Conservation (phyloP, 2,888 invertebrate species). For the Fabriciana adippe region DNA sequence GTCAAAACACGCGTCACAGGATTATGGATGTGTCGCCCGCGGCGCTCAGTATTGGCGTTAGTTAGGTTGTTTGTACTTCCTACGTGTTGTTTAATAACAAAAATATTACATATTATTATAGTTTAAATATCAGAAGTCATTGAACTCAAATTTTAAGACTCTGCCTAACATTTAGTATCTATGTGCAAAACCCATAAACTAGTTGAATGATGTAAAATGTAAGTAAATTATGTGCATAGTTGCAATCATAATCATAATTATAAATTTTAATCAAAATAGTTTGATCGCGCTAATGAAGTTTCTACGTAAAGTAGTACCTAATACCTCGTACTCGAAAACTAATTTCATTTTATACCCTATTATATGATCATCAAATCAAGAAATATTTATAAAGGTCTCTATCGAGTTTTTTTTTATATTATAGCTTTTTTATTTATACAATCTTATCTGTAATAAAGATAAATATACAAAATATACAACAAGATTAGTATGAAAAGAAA, state of each 20-base stretch:
- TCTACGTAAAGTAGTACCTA: too few relatives aligned
- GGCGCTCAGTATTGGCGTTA: constrained; percentile 46
- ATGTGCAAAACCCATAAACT: neutral
- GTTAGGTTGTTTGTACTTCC: constrained; percentile 14
- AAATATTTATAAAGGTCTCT: too few relatives aligned
- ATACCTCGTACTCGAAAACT: too few relatives aligned
- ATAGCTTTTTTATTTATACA: too few relatives aligned
- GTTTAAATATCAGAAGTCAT: constrained; percentile 7
- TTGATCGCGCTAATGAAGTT: neutral
- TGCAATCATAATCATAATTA: neutral
- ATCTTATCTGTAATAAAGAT: too few relatives aligned
- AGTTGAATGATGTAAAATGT: neutral
- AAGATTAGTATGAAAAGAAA: too few relatives aligned
- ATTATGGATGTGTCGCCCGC: constrained; percentile 74
- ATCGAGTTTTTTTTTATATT: too few relatives aligned
- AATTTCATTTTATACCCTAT: too few relatives aligned
- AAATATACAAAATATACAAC: too few relatives aligned
- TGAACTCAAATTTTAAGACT: constrained; percentile 12
- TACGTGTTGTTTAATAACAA: constrained; percentile 14
- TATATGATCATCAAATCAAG: too few relatives aligned
- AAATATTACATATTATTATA: constrained; percentile 3
- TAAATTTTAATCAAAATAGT: neutral
- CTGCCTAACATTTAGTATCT: neutral
- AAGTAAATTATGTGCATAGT: neutral
- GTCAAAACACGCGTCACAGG: constrained; percentile 78